Evolutionary conservation across 2,888 invertebrate species (phyloP).

Genomic region (Thecocarcelia acutangulata): DNA sequence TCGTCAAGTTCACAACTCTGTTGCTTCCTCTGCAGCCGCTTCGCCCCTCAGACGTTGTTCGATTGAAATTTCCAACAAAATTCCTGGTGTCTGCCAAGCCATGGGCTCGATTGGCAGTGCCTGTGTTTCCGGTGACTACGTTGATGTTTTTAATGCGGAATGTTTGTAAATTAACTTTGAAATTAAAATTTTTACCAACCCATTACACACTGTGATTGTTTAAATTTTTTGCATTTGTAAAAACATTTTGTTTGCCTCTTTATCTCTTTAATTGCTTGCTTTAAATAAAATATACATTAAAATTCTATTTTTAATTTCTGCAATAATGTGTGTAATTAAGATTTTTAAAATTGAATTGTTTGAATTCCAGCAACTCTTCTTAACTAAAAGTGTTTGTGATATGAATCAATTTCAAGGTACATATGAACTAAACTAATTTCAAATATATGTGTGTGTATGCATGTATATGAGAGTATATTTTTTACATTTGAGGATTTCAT

Average conservation of each 20-base stretch:
- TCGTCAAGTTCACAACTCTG: conserved; percentile 11
- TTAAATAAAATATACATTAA: not conserved
- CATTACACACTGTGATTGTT: conserved; percentile 49
- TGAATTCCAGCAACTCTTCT: conserved; percentile 6
- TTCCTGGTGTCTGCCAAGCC: conserved; percentile 77
- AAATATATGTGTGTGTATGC: no score
- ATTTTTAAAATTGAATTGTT: conserved; percentile 25
- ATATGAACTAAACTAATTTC: conserved; percentile 36
- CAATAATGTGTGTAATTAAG: conserved; percentile 42
- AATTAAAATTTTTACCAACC: conserved; percentile 26
- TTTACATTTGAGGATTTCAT: no score
- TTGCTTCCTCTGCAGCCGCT: conserved; percentile 13
- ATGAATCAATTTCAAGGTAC: conserved; percentile 42
- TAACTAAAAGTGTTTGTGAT: not conserved
- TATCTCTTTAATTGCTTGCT: conserved; percentile 21
- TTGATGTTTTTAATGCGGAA: conserved; percentile 75
- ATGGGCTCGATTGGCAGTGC: conserved; percentile 77
- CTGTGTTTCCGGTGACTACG: conserved; percentile 79
- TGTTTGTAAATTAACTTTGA: conserved; percentile 71
- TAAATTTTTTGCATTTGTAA: conserved; percentile 22
- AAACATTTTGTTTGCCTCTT: not conserved
- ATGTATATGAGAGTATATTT: no score
- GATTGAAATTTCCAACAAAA: conserved; percentile 78
- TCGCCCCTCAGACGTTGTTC: conserved; percentile 72
- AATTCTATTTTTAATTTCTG: conserved; percentile 21